Evolutionary conservation across 1,140 invertebrate genomes (phyloP).

Genomic region (Episyrphus balteatus): DNA sequence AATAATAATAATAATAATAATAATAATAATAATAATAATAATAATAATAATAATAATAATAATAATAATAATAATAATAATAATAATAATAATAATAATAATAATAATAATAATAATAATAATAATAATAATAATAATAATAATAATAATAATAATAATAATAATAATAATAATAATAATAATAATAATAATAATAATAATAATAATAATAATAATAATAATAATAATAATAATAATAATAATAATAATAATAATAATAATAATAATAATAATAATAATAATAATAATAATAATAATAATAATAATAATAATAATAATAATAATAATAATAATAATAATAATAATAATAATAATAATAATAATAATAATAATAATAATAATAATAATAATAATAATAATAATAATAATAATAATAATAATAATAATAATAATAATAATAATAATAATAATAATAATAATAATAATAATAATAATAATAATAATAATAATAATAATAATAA

Average conservation of each 20-base stretch:
- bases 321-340: not conserved
- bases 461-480: not conserved
- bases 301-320: not conserved
- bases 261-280: not conserved
- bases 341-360: not conserved
- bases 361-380: not conserved
- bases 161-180: not conserved
- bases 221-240: not conserved
- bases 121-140: not conserved
- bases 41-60: too few relatives aligned
- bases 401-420: not conserved
- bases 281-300: not conserved
- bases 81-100: not conserved
- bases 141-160: not conserved
- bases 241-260: not conserved
- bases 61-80: too few relatives aligned
- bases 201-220: not conserved
- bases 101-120: not conserved
- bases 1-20: too few relatives aligned
- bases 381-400: not conserved
- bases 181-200: not conserved
- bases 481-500: not conserved
- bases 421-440: not conserved
- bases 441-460: not conserved
- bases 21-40: too few relatives aligned